phyloP scores from a whole-genome alignment of 2,113 vertebrate species.

The Zingel zingel region DNA sequence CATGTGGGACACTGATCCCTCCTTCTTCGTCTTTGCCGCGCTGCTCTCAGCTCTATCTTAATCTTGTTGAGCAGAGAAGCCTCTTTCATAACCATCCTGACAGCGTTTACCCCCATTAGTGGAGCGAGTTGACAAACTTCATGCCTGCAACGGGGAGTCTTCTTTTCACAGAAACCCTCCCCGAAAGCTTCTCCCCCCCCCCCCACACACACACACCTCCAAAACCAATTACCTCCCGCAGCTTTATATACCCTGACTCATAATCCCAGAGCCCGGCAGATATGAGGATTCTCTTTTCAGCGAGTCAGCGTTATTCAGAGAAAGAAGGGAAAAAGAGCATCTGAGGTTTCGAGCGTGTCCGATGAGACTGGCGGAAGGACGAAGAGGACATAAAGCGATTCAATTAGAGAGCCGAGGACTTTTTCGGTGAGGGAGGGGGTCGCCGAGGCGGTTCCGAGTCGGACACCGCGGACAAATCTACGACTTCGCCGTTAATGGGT shows the following conservation, averaged over 20 bases:
- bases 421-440: slow-evolving; percentile 17
- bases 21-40: not conserved
- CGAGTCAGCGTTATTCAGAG: slow-evolving; percentile 50
- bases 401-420: slow-evolving; percentile 52
- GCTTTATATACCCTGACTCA: slow-evolving; percentile 42
- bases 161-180: slow-evolving; percentile 27
- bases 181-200: not conserved
- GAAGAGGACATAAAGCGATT: slow-evolving; percentile 59
- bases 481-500: slow-evolving; percentile 44
- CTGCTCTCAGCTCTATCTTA: slow-evolving; percentile 28
- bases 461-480: slow-evolving; percentile 56
- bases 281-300: slow-evolving; percentile 53
- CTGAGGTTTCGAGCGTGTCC: slow-evolving; percentile 29
- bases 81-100: slow-evolving; percentile 36
- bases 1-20: not conserved
- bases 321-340: slow-evolving; percentile 7
- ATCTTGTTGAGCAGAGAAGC: slow-evolving; percentile 36
- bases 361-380: slow-evolving; percentile 26
- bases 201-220: too few species aligned
- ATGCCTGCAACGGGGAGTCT: slow-evolving; percentile 33
- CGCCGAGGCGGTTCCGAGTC: slow-evolving; percentile 21
- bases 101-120: slow-evolving; percentile 51
- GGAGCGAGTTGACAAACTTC: slow-evolving; percentile 49
- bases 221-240: slow-evolving; percentile 67
- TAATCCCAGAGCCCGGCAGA: slow-evolving; percentile 60